Conservation (phyloP, 2,888 invertebrate genomes). For the Dilophus febrilis region DNA sequence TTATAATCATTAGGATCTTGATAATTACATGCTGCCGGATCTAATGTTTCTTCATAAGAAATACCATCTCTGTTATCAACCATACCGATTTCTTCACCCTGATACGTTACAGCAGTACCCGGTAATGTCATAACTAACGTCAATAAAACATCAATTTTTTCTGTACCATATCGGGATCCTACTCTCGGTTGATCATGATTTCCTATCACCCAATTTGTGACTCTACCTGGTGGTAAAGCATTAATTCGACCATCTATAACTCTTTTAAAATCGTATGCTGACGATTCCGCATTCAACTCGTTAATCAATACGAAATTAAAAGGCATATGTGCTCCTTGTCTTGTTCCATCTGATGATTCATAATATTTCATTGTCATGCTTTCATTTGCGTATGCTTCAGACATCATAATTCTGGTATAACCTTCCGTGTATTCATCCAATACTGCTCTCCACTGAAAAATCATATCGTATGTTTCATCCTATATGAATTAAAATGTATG, state of each 20-base stretch:
- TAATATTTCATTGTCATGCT: not conserved
- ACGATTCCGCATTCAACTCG: slow-evolving; percentile 31
- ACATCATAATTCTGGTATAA: no score
- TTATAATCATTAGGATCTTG: slow-evolving; percentile 38
- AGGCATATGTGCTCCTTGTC: slow-evolving; percentile 23
- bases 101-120: slow-evolving; percentile 71
- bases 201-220: slow-evolving; percentile 57
- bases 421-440: slow-evolving; percentile 31
- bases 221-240: slow-evolving; percentile 34
- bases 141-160: slow-evolving; percentile 61
- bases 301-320: not conserved
- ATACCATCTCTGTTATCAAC: slow-evolving; percentile 37
- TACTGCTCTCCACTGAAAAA: slow-evolving; percentile 37
- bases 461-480: slow-evolving; percentile 36
- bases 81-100: slow-evolving; percentile 68
- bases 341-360: no score
- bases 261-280: slow-evolving; percentile 40
- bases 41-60: slow-evolving; percentile 33
- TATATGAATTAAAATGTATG: no score
- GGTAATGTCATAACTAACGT: slow-evolving; percentile 69
- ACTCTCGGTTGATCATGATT: slow-evolving; percentile 61
- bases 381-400: slow-evolving; percentile 37
- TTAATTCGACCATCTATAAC: slow-evolving; percentile 45
- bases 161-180: slow-evolving; percentile 48
- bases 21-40: slow-evolving; percentile 46